Evolutionary conservation across 2,888 invertebrate genomes (phyloP).

Genomic region (Mesodorylaimus sp.): DNA sequence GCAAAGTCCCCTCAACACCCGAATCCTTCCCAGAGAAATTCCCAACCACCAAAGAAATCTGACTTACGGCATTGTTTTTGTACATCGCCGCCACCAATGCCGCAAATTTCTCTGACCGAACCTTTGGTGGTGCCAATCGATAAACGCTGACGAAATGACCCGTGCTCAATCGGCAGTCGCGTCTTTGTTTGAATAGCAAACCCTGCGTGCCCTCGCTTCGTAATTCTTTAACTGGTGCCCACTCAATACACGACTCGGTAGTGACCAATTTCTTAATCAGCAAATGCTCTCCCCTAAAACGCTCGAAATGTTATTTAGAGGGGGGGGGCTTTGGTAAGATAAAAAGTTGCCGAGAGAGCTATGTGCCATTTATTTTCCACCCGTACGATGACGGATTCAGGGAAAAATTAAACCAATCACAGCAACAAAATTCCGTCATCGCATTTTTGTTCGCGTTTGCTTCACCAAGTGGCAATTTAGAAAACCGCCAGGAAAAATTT

Average conservation of each 20-base stretch:
- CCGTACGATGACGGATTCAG: too few species aligned
- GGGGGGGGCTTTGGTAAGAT: too few species aligned
- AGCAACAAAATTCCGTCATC: too few species aligned
- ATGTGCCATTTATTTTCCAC: too few species aligned
- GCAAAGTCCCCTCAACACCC: not conserved
- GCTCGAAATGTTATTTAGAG: too few species aligned
- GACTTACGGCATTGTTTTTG: not conserved
- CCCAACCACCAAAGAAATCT: too few species aligned
- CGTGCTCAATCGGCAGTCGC: slow-evolving; percentile 2
- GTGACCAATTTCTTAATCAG: slow-evolving; percentile 1
- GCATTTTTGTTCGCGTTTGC: too few species aligned
- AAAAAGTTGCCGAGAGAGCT: too few species aligned
- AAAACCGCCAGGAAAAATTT: too few species aligned
- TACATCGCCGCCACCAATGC: not conserved
- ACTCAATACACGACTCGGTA: not conserved
- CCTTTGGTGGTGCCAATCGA: not conserved
- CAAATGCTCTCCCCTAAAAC: slow-evolving; percentile 2
- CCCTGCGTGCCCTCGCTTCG: not conserved
- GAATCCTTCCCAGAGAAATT: too few species aligned
- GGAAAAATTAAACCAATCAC: too few species aligned
- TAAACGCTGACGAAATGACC: not conserved
- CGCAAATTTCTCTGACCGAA: not conserved
- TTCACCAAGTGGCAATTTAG: too few species aligned
- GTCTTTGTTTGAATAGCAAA: not conserved
- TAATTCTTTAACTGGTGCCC: slow-evolving; percentile 4